Conservation (phyloP, 2,888 invertebrate genomes). For the Phasia obesa region DNA sequence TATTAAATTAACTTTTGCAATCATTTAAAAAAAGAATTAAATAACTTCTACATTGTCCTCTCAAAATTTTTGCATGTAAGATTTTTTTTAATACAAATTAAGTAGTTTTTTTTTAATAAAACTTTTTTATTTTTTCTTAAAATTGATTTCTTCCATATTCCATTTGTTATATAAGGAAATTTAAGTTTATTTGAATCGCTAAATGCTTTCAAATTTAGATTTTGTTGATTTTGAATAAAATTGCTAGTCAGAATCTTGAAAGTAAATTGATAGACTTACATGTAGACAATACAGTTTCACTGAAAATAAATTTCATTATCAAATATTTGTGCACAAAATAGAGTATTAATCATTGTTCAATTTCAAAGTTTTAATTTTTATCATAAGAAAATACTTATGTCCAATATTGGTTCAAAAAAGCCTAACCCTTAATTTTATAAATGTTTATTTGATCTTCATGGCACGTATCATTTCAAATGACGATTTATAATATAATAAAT, state of each 20-base stretch:
- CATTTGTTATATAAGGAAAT: slow-evolving; percentile 34
- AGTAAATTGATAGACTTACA: neutral
- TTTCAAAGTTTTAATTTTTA: too few relatives aligned
- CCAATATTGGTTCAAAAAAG: too few relatives aligned
- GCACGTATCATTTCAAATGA: too few relatives aligned
- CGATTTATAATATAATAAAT: too few relatives aligned
- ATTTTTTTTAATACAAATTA: slow-evolving; percentile 38
- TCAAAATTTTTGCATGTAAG: slow-evolving; percentile 53
- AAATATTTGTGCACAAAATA: neutral
- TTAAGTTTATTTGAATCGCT: slow-evolving; percentile 9
- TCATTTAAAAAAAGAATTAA: slow-evolving; percentile 9
- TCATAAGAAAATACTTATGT: too few relatives aligned
- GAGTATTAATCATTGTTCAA: too few relatives aligned
- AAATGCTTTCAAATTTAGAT: slow-evolving; percentile 30
- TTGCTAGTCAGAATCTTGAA: neutral
- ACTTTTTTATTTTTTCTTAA: slow-evolving; percentile 18
- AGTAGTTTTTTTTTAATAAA: slow-evolving; percentile 41
- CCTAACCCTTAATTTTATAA: too few relatives aligned
- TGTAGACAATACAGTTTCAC: neutral
- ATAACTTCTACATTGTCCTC: slow-evolving; percentile 33
- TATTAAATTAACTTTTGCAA: neutral
- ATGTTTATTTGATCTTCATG: too few relatives aligned
- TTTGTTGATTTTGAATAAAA: slow-evolving; percentile 50
- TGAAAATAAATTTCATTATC: neutral
- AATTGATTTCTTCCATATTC: slow-evolving; percentile 41